Percentiles rank a stretch among this genome's conserved stretches.
Evolutionary conservation across 2,888 invertebrate species (phyloP).

Genomic region (Drosophila kanekoi): DNA sequence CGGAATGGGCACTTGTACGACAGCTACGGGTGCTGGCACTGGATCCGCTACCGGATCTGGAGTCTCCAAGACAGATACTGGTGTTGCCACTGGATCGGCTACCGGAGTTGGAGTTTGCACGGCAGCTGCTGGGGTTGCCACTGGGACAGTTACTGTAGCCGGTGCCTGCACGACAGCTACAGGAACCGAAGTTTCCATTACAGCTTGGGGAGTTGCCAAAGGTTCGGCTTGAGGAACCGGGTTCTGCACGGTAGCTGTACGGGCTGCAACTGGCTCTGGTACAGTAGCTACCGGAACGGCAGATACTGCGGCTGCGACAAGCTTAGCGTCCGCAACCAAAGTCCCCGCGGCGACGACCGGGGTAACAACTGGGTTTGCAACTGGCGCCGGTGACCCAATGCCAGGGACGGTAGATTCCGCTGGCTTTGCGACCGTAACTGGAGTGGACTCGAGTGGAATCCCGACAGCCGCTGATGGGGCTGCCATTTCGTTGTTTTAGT

Average conservation of each 20-base stretch:
- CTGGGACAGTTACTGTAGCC: background rate
- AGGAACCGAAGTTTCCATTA: background rate
- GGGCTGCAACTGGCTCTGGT: background rate
- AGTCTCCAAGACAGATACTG: background rate
- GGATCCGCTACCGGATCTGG: background rate
- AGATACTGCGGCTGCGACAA: background rate
- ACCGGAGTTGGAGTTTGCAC: background rate
- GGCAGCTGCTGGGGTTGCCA: background rate
- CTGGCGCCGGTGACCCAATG: background rate
- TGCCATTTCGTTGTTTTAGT: background rate
- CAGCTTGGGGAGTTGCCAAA: background rate
- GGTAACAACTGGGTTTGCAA: background rate
- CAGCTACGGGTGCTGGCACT: background rate
- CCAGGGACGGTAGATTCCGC: background rate
- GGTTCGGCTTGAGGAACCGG: too few relatives aligned
- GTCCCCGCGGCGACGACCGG: background rate
- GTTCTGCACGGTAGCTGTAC: background rate
- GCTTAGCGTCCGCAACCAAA: background rate
- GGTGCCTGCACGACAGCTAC: background rate
- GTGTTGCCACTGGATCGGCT: background rate
- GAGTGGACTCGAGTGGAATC: background rate
- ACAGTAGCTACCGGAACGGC: too few relatives aligned
- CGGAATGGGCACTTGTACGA: background rate
- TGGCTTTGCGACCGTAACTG: background rate
- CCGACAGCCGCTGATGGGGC: background rate